Evolutionary conservation across 2,888 invertebrate genomes (phyloP).

Genomic region (Xanthorhoe designata): DNA sequence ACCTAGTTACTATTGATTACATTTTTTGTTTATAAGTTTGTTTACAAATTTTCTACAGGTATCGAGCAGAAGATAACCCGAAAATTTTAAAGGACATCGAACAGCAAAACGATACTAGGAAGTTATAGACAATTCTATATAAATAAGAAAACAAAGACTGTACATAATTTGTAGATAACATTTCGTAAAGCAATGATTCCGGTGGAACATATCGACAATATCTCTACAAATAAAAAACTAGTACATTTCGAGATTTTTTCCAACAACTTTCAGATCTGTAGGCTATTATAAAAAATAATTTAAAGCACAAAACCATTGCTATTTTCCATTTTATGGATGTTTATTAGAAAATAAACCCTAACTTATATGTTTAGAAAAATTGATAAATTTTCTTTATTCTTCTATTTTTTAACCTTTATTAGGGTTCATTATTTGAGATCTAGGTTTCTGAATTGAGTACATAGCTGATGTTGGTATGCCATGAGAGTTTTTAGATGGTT

Average conservation of each 20-base stretch:
- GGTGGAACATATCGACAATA: slow-evolving; percentile 84
- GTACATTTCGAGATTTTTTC: slow-evolving; percentile 23
- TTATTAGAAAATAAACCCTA: too few species aligned
- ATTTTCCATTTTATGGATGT: too few species aligned
- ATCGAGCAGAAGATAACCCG: slow-evolving; percentile 60
- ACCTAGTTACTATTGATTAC: too few species aligned
- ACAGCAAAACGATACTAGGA: slow-evolving; percentile 66
- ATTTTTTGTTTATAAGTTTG: neutral
- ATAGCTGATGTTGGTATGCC: too few species aligned
- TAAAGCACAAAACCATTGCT: too few species aligned
- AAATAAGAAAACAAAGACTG: slow-evolving; percentile 73
- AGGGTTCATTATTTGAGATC: too few species aligned
- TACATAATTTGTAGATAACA: slow-evolving; percentile 70
- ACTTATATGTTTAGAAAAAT: too few species aligned
- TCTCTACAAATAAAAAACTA: slow-evolving; percentile 45
- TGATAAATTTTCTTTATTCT: too few species aligned
- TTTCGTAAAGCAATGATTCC: slow-evolving; percentile 68
- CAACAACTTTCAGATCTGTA: slow-evolving; percentile 4
- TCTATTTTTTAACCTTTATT: too few species aligned
- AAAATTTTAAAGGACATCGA: slow-evolving; percentile 62
- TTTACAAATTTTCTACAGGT: slow-evolving; percentile 51
- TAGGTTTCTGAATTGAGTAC: too few species aligned
- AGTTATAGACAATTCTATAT: slow-evolving; percentile 64
- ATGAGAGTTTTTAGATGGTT: too few species aligned
- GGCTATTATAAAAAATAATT: too few species aligned